Evolutionary conservation across 2,797 vertebrate species (phyloP), one percentile per base, ranked within the genome.

Genomic region (Gymnocypris eckloni): DNA sequence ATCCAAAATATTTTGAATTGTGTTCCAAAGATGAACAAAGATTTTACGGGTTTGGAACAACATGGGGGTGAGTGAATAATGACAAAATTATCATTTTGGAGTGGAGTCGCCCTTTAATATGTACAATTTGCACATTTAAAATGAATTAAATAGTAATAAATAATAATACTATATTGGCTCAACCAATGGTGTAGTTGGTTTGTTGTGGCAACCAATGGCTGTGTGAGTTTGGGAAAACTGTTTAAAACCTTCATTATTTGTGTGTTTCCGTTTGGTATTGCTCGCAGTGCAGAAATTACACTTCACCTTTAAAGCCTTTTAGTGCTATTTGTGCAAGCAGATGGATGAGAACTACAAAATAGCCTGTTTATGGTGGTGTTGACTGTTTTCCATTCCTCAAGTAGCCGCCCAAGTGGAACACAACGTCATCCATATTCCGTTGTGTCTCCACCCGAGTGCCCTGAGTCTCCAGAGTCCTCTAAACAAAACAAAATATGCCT

Each of bases 401-500:
- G 28, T 37, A 67, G 11, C 22, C 9, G 3, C 41, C 80, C 80
- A 70, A 71, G 80, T 81, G 64, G 48, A 80, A 45, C 78, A 80
- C 43, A 28, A 25, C 7, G 2, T 71, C 45, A 52, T 41, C 67
- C 20, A 8, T 66, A 48, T 66, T 50, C 11, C 7, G 0, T 15
- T 33, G 72, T 22, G 56, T 76, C 72, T 64, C 25, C 71, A 76
- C 11, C 54, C 33, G 37, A 73, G 6, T 76, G 20, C 48, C 41
- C 25, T 5, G 37, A 73, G 16, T 77, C 78, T 80, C 78, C 41
- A 20, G n/a, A 67, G 73, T 28, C 33, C 2, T 59, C 7, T 73
- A 66, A 64, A 83, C 45, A 83, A 77, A 77, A 77, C 72, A n/a
- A 77, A 83, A 43, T 15, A 41, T 52, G 45, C 59, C 45, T 11